Evolutionary conservation across 1,140 invertebrate genomes (phyloP).

Genomic region (Neotoxoptera formosana): DNA sequence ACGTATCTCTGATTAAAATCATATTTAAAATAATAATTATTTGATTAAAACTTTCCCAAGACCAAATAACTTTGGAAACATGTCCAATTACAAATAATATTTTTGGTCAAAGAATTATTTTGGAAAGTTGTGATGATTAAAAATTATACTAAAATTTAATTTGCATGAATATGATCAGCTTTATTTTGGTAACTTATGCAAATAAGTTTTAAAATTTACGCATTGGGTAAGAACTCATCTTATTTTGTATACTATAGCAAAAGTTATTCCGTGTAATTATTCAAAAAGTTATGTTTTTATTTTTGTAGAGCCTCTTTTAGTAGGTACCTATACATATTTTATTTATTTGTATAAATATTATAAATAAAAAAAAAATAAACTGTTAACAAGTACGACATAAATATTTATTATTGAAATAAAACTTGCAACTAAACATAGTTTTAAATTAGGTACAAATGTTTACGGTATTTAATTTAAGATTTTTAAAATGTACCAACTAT

Average conservation of each 20-base stretch:
- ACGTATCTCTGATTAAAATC: background rate
- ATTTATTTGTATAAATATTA: background rate
- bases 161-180: background rate
- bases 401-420: background rate
- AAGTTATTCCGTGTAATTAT: background rate
- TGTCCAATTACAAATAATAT: background rate
- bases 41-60: background rate
- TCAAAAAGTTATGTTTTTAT: background rate
- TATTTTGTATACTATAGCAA: background rate
- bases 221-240: background rate
- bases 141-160: background rate
- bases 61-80: background rate
- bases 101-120: background rate
- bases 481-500: background rate
- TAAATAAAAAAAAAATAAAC: background rate
- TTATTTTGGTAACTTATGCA: background rate
- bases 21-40: no score
- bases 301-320: background rate
- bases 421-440: background rate
- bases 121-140: background rate
- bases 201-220: background rate
- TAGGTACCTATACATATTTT: background rate
- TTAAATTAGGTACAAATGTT: no score
- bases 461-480: background rate
- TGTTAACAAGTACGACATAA: background rate